Percentiles rank a stretch among this genome's conserved stretches.
Conservation (phyloP, 1,140 invertebrate genomes). For the Lasioglossum albipes region DNA sequence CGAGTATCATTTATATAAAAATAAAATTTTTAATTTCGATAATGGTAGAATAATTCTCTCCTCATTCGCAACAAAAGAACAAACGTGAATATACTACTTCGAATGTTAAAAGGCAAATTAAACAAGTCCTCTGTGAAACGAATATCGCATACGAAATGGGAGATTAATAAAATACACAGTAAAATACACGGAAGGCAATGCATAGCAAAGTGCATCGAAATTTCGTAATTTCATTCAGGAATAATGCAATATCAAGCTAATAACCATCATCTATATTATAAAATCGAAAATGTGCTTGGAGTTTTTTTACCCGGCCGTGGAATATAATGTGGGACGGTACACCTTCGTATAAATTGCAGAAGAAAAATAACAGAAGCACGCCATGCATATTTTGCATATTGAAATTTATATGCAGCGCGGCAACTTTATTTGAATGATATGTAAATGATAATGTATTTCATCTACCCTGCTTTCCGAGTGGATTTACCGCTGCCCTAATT, state of each 20-base stretch:
- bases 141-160: not conserved
- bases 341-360: conserved; percentile 9
- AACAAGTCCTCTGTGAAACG: not conserved
- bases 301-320: not conserved
- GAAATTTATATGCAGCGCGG: conserved; percentile 6
- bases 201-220: not conserved
- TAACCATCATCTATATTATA: too few relatives aligned
- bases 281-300: not conserved
- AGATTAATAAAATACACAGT: not conserved
- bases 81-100: too few relatives aligned
- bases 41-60: too few relatives aligned
- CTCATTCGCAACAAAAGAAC: too few relatives aligned
- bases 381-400: not conserved
- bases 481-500: not conserved
- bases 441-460: conserved; percentile 23
- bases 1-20: too few relatives aligned
- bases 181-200: not conserved
- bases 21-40: too few relatives aligned
- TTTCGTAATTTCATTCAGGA: not conserved
- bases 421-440: conserved; percentile 30
- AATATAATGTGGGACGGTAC: not conserved
- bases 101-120: not conserved
- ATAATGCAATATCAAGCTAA: not conserved
- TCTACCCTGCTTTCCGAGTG: not conserved
- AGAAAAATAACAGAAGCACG: not conserved